phyloP scores from a whole-genome alignment of 1,140 invertebrate species.

The Bombus haemorrhoidalis region DNA sequence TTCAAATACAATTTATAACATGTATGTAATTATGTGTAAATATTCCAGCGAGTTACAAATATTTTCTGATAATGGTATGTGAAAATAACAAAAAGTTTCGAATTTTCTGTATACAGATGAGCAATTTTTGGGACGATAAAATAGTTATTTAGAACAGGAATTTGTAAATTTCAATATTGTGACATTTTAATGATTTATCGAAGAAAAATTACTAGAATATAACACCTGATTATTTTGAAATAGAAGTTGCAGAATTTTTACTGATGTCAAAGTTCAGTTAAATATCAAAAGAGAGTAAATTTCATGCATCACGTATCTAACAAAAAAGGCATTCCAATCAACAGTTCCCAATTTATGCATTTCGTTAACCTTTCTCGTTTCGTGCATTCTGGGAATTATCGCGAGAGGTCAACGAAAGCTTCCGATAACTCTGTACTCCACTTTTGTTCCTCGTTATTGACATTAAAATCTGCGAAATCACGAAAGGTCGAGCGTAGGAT shows the following conservation, averaged over 20 bases:
- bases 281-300: background rate
- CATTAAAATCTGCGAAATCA: background rate
- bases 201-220: background rate
- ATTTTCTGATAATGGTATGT: too few relatives aligned
- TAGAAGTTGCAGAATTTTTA: background rate
- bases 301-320: background rate
- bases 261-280: background rate
- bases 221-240: background rate
- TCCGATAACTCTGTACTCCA: background rate
- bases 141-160: background rate
- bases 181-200: background rate
- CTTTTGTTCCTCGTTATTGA: background rate
- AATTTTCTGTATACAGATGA: too few relatives aligned
- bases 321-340: background rate
- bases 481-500: constrained; percentile 12
- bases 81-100: too few relatives aligned
- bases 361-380: constrained; percentile 19
- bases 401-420: background rate
- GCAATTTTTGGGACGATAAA: too few relatives aligned
- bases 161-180: background rate
- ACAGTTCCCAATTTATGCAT: constrained; percentile 9
- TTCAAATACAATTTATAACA: background rate
- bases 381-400: constrained; percentile 1
- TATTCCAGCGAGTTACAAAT: too few relatives aligned
- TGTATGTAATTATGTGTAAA: too few relatives aligned